Evolutionary conservation across 2,113 vertebrate species (phyloP).

Genomic region (human (Homo sapiens)): GRCh38 chr9:42428001-42428500

Average conservation of each 20-base stretch:
- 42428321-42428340: too few relatives aligned
- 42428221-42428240: neutral
- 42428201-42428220: neutral
- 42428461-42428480: too few relatives aligned
- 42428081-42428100: neutral
- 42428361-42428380: too few relatives aligned
- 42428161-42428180: neutral
- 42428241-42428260: neutral
- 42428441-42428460: accelerated
- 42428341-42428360: too few relatives aligned
- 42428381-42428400: too few relatives aligned
- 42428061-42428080: neutral
- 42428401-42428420: too few relatives aligned
- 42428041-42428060: neutral
- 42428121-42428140: neutral
- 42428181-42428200: neutral
- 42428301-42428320: too few relatives aligned
- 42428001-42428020: neutral
- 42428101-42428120: neutral
- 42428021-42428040: neutral
- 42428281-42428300: too few relatives aligned
- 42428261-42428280: too few relatives aligned
- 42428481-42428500: too few relatives aligned
- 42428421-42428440: too few relatives aligned
- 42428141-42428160: neutral